Evolutionary conservation across 1,140 invertebrate species (phyloP), one percentile per base, ranked within the genome.

Genomic region (Caenorhabditis tropicalis): DNA sequence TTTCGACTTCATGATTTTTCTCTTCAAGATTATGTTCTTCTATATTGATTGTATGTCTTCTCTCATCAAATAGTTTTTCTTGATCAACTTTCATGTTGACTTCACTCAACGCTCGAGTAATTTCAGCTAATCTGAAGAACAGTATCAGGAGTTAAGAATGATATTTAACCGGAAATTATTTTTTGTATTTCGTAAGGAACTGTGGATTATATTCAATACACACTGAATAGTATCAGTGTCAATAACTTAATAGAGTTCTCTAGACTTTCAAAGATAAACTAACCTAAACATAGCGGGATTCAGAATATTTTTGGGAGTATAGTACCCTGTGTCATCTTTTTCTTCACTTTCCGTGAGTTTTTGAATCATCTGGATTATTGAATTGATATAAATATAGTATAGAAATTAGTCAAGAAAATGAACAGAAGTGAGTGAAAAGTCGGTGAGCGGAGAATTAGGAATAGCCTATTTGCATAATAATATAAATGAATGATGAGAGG

Each of bases 381-480:
- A 58, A 27, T 7, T 9, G 58, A 33, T 65, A 16, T 33, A 36
- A 19, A 15, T 16, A 65, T 65, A 33, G 65, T 43, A 74, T 74
- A 74, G 65, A 43, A 46, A 19, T 5, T 12, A 2, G 65, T 15
- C 24, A 27, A 56, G 24, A 56, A 27, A 15, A 27, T 46, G 65
- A 43, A 65, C 19, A 33, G 58, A 65, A 43, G 5, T 43, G 2
- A 33, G n/a, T 27, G 65, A 43, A 74, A 21, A 43, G 65, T 15
- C 19, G n/a, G 65, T 74, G 65, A 46, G 36, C 10, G 65, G n/a
- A 74, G 65, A 74, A 74, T 74, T 74, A 74, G 65, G 36, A 43
- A n/a, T 43, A 39, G 65, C 65, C 43, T 74, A 74, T 74, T 74
- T 74, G 65, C 65, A 74, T 74, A 74, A 74, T 74, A 74, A 74